A percentile compares a stretch with the other conserved stretches of the same genome.
These are phyloP conservation scores for Lipotes vexillifer DNA, from an alignment of 2,113 vertebrate genomes.

Conservation along the genomic window DNA sequence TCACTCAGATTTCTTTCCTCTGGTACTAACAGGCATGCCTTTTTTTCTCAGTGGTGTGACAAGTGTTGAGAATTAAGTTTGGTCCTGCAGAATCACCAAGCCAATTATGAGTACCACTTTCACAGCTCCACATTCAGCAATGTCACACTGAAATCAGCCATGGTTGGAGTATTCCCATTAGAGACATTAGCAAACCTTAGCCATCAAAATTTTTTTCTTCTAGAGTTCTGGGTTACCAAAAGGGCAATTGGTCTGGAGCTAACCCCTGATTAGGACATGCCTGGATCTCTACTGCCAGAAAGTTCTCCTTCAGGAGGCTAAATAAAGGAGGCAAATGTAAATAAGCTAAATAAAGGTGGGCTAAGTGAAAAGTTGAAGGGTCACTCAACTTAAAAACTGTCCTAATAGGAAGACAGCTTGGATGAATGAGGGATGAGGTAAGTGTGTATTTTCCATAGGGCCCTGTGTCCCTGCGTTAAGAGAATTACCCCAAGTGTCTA, in stretches of 20 bases:
- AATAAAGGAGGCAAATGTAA: not conserved
- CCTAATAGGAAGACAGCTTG: not conserved
- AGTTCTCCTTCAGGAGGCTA: not conserved
- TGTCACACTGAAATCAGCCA: not conserved
- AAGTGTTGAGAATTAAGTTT: not conserved
- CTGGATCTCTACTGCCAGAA: not conserved
- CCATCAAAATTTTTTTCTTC: not conserved
- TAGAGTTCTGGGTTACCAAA: not conserved
- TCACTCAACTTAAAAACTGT: not conserved
- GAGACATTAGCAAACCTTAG: not conserved
- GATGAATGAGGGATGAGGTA: not conserved
- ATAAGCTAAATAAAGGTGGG: too few relatives aligned
- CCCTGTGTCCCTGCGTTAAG: not conserved
- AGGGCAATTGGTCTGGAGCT: not conserved
- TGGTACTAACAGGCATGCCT: not conserved
- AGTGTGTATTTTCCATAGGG: not conserved
- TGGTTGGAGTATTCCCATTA: not conserved
- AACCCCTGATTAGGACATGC: not conserved
- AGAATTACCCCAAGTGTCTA: not conserved
- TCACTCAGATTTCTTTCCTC: not conserved
- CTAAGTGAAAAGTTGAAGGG: not conserved
- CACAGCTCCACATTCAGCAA: not conserved
- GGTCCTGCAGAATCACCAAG: not conserved
- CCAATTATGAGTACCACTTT: not conserved
- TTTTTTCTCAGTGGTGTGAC: not conserved